Evolutionary conservation across 2,797 vertebrate species (phyloP), one percentile per base, ranked within the genome.

Genomic region (Chaenodraco wilsoni): DNA sequence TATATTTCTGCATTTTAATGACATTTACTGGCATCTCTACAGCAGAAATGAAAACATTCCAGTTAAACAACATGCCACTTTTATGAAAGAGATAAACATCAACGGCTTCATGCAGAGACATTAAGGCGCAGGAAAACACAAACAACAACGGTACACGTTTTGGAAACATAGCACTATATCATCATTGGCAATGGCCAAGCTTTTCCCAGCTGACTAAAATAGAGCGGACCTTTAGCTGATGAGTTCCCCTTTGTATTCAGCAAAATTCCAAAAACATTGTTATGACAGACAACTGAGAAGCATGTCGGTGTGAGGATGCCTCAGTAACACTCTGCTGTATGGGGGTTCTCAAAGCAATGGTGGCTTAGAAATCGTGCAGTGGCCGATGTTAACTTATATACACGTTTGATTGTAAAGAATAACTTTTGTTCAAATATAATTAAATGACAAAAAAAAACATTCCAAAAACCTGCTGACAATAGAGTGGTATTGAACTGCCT

Each of bases 271-370:
- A 78, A 80, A 81, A 76, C 27, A n/a, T 44, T 62, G 85, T 69
- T 86, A 76, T 91, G 89, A 90, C 90, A 91, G 85, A 85, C 74
- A 70, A 77, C 52, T 57, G 49, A 75, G 72, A 78, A 48, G 86
- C 62, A 56, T 77, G 79, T 81, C 40, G 23, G 49, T 49, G 80
- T 46, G 56, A 79, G 62, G 82, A 90, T 85, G 81, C 69, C 78
- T 65, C 67, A 27, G 67, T 58, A 50, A 66, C 59, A 70, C 74
- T 60, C 56, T 40, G 49, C 66, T 3, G 41, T 58, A 0, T 33
- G 45, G 45, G 50, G 58, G 52, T 60, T 83, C 79, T 81, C 62
- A 62, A 69, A 23, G 33, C 65, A 65, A 55, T 50, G 45, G 49
- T 33, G n/a, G 56, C 62, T 54, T n/a, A 33, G 41, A 27, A 27